phyloP scores from a whole-genome alignment of 1,140 invertebrate genomes.

The Papilio machaon region DNA sequence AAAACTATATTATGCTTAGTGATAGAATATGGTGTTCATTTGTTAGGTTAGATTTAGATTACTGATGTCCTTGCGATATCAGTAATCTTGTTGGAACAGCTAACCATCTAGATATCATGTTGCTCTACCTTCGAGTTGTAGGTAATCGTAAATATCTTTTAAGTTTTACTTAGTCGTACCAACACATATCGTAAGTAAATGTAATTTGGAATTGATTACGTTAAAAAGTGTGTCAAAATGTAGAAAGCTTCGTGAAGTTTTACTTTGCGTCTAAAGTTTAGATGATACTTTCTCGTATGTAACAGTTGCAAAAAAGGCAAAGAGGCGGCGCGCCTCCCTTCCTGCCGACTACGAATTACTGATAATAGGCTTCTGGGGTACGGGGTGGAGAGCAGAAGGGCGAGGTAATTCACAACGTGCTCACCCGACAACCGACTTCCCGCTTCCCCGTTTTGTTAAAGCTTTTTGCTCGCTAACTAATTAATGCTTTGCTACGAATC shows the following conservation, averaged over 20 bases:
- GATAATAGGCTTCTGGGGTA: not conserved
- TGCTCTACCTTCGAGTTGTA: no score
- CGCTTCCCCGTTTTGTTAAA: not conserved
- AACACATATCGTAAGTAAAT: no score
- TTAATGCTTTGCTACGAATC: not conserved
- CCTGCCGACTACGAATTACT: not conserved
- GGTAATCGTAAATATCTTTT: no score
- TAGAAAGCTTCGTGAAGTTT: not conserved
- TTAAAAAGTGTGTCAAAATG: no score
- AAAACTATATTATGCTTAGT: not conserved
- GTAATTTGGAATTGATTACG: no score
- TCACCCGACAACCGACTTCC: not conserved
- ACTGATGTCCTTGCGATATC: no score
- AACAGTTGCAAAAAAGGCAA: conserved; percentile 7
- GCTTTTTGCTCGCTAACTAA: not conserved
- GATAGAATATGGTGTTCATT: not conserved
- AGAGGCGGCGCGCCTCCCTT: not conserved
- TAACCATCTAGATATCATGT: no score
- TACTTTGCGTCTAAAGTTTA: not conserved
- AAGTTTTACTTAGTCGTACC: no score
- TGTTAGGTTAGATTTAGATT: no score
- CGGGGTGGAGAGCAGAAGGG: not conserved
- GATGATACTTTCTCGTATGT: not conserved
- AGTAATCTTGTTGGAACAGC: no score
- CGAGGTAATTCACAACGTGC: not conserved